A percentile compares a stretch with the other conserved stretches of the same genome.
Evolutionary conservation across 2,888 invertebrate species (phyloP).

Genomic region (Drosophila anomalipes): DNA sequence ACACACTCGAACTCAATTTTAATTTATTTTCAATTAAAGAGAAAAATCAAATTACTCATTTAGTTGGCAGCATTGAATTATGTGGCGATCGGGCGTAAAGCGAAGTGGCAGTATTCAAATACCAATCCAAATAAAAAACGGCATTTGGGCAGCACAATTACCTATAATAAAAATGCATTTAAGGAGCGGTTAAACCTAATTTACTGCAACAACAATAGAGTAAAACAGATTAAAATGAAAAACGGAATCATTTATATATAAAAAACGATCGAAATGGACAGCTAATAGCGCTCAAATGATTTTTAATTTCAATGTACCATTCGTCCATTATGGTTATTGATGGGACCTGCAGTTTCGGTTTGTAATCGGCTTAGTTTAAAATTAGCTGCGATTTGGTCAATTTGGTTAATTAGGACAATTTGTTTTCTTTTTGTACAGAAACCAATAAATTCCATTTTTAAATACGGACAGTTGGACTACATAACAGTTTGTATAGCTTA

Average conservation of each 20-base stretch:
- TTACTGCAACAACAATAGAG: conserved; percentile 34
- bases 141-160: conserved; percentile 60
- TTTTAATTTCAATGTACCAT: background rate
- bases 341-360: conserved; percentile 12
- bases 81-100: conserved; percentile 23
- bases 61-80: conserved; percentile 44
- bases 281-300: background rate
- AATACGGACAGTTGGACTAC: background rate
- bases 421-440: background rate
- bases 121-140: conserved; percentile 50
- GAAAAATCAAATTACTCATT: conserved; percentile 42
- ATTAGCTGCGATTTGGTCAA: conserved; percentile 47
- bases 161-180: conserved; percentile 76
- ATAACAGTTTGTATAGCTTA: conserved; percentile 1
- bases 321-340: conserved; percentile 10
- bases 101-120: conserved; percentile 44
- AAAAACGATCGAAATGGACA: background rate
- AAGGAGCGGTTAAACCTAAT: conserved; percentile 75
- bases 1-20: conserved; percentile 36
- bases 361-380: conserved; percentile 43
- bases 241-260: background rate
- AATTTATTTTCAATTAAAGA: conserved; percentile 69
- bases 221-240: conserved; percentile 14
- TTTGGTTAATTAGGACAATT: conserved; percentile 24
- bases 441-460: conserved; percentile 1